Evolutionary conservation across 2,888 invertebrate species (phyloP), one percentile per base, ranked within the genome.

Genomic region (Poecilobothrus nobilitatus): DNA sequence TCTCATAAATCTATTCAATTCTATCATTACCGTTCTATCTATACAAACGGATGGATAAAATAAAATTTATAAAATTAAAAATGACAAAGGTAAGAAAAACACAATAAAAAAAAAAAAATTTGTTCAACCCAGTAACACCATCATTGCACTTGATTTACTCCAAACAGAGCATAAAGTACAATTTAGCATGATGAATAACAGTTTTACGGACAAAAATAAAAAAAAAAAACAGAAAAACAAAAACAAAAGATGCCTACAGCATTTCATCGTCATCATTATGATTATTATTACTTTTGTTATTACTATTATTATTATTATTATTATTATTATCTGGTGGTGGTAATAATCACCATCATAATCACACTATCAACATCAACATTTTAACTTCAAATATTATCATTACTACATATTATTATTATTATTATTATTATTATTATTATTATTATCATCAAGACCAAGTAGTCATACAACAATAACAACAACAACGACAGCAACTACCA

Each of bases 151-250:
- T 53, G 53, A 53, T 53, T 53, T 53, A 53, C 53, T 53, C 7
- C 53, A 53, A 53, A 6, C 53, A 53, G 53, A 53, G 53, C 53
- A 53, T 53, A 53, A 53, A 53, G 53, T 53, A 53, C 53, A 53
- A 53, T 53, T 53, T 53, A 53, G 53, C 53, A 53, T 53, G 53
- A 53, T 53, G 53, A 53, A 53, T 53, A 53, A 53, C 18, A 53
- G 53, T 53, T 53, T 53, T 53, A 41, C 9, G 41, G 15, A 6
- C 27, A 27, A 27, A 41, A 41, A 1, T 41, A 9, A 9, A 41
- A 41, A 41, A 41, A 41, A 15, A 41, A 9, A 41, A 9, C 7
- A n/a, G n/a, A 27, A 41, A 41, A 41, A 27, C n/a, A 27, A 27
- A 27, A 27, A 4, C 5, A 27, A 4, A 27, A 27, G 27, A 27